Evolutionary conservation across 2,113 vertebrate genomes (phyloP).

Genomic region (Lepus americanus): DNA sequence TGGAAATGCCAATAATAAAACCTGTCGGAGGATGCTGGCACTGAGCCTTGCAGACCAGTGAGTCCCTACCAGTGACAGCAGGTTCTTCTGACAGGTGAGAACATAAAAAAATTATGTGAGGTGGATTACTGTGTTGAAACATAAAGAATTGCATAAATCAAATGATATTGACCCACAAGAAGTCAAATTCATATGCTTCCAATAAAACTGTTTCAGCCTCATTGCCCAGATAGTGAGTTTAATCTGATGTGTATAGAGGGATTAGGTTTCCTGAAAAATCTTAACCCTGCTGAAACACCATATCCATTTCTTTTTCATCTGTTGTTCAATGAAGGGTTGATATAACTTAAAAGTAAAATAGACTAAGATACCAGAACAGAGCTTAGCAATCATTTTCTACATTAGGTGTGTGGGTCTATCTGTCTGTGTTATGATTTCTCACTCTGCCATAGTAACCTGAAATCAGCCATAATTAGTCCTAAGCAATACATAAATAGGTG

Average conservation of each 20-base stretch:
- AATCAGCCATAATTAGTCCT: not conserved
- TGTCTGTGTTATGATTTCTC: not conserved
- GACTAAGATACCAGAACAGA: not conserved
- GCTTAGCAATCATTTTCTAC: not conserved
- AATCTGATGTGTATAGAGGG: not conserved
- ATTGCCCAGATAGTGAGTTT: not conserved
- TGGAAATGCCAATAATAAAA: not conserved
- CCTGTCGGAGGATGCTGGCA: not conserved
- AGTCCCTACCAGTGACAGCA: fast-evolving
- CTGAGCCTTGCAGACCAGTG: not conserved
- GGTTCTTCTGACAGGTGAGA: not conserved
- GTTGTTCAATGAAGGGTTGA: not conserved
- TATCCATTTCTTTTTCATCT: not conserved
- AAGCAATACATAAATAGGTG: not conserved
- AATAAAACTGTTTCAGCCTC: not conserved
- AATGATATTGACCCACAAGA: not conserved
- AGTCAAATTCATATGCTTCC: not conserved
- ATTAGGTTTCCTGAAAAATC: not conserved
- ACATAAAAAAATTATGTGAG: not conserved
- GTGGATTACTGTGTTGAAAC: not conserved
- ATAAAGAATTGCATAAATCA: not conserved
- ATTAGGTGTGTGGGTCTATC: not conserved
- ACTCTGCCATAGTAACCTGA: not conserved
- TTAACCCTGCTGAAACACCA: not conserved
- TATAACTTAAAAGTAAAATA: not conserved